Base-by-base conservation (phyloP, 2,797 vertebrate species). In the Mionectes olivaceus region DNA sequence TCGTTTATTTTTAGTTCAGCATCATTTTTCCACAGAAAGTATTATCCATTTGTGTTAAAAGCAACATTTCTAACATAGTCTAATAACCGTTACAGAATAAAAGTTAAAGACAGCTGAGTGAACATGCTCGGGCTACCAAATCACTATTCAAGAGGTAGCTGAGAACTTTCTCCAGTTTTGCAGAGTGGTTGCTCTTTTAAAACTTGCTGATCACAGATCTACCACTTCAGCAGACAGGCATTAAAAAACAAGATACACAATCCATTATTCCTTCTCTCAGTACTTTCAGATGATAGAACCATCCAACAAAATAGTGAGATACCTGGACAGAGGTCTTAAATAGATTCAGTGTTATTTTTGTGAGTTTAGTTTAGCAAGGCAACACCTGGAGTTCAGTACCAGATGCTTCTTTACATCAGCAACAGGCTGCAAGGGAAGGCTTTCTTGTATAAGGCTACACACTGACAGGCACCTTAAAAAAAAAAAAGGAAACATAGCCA, bases 1-100 rank as follows among this genome's bases (percentile, higher is more conserved):
- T 68, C 63, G 19, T 41, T 80, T 93, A 93, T 94, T 96, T 96
- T 94, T 94, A 94, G 68, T 61, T 69, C 64, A 76, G 55, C 65
- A 88, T 52, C 7, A 17, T 50, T 87, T 83, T 91, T 69, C 78
- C 75, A 77, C 18, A 91, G 18, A 68, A 89, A 64, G 9, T 35
- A 57, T 55, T 87, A 87, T 7, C 64, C 46, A 33, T 61, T 90
- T 81, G 43, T 28, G 68, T 70, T 83, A 87, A 67, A 82, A 85
- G 64, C 25, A 85, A 52, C 19, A n/a, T 64, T 74, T 89, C 8
- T 61, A 78, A 63, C 4, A 7, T 3, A 89, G 13, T 27, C 33
- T 73, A 57, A 47, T 25, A 80, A 43, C 46, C 44, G 19, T 28
- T 55, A 76, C 23, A 83, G 24, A 64, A 39, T 21, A 37, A 11